Base-by-base conservation (phyloP, 2,888 invertebrate species). In the Bombyx huttoni region DNA sequence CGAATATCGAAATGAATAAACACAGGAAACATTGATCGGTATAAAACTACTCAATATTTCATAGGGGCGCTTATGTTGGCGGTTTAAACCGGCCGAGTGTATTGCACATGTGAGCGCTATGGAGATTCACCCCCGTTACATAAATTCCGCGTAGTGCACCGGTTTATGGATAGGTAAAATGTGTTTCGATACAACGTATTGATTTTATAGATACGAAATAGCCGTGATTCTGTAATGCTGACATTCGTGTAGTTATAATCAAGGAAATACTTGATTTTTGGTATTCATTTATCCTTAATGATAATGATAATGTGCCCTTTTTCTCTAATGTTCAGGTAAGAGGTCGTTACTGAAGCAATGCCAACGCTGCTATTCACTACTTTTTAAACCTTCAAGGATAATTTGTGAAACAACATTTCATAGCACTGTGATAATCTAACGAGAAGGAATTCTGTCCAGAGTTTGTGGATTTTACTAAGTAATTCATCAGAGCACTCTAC, bases 91-190 rank as follows among this genome's bases (percentile, higher is more conserved):
- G 78, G 75, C 74, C 80, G 72, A 75, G 67, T 77, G 79, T 80
- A 77, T 77, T 78, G 83, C 83, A 76, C 81, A 81, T 83, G 78
- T 79, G 80, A 81, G 78, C 75, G 82, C 82, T 81, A 82, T 83
- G 74, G 85, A 81, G 82, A 70, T 65, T 70, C 78, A 78, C 82
- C 83, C 84, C 75, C 68, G 69, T 67, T 74, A 79, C 78, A 86
- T 84, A 86, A 83, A 87, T 85, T 82, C 78, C 66, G 75, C 73
- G 73, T 76, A 80, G 78, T 78, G 80, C 78, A 77, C 68, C 71
- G 79, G 69, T 75, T 80, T 75, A 76, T 76, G 72, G 73, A 75
- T 77, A 79, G 75, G 75, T 80, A 69, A 75, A 78, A 76, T 71
- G 72, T 73, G 70, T 68, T 69, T 58, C 65, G 69, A 70, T 73